Evolutionary conservation across 2,797 vertebrate species (phyloP).

Genomic region (Peromyscus attwateri): DNA sequence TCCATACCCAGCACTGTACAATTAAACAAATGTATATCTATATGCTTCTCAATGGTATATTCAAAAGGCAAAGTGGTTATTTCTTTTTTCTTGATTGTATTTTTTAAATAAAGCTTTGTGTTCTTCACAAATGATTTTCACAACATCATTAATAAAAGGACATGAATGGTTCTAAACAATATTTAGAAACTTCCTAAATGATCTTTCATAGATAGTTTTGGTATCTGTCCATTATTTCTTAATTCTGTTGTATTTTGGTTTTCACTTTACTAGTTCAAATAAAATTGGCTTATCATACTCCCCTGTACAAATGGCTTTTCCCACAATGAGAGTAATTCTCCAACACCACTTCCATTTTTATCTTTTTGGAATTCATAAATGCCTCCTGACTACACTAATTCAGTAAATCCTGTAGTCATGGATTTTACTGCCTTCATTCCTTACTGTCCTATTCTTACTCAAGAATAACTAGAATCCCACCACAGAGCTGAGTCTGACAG

Average conservation of each 20-base stretch:
- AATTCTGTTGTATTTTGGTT: not conserved
- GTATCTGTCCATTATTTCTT: not conserved
- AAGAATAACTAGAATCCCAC: not conserved
- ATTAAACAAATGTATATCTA: not conserved
- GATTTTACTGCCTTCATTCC: not conserved
- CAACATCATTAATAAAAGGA: not conserved
- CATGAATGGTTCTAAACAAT: not conserved
- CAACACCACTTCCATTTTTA: not conserved
- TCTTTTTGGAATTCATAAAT: not conserved
- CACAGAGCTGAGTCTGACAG: not conserved
- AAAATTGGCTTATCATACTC: not conserved
- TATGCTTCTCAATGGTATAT: not conserved
- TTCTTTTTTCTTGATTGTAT: conserved; percentile 1
- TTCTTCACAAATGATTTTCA: not conserved
- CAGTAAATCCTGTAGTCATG: not conserved
- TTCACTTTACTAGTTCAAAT: conserved; percentile 35
- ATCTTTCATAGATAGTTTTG: not conserved
- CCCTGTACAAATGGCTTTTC: conserved; percentile 3
- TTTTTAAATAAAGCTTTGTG: not conserved
- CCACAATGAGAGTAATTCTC: not conserved
- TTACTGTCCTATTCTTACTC: not conserved
- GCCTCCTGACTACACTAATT: not conserved
- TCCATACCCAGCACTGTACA: not conserved
- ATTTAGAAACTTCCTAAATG: not conserved
- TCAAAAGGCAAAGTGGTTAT: not conserved